Evolutionary conservation across 2,113 vertebrate genomes (phyloP).

Genomic region (Choloepus hoffmanni): DNA sequence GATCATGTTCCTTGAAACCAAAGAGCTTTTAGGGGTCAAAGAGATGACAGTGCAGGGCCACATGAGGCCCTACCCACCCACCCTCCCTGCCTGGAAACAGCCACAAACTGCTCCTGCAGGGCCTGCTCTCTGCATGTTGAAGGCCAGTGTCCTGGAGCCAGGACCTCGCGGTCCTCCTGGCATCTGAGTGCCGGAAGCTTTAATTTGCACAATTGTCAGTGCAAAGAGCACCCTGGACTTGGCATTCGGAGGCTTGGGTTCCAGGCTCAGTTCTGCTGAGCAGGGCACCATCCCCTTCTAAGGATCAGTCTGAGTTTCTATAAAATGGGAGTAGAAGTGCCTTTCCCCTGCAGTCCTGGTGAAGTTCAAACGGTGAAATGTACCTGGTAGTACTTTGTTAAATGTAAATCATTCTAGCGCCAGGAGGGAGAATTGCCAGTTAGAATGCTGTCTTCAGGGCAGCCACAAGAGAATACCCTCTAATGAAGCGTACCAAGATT

Average conservation of each 20-base stretch:
- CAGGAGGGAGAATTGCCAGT: background rate
- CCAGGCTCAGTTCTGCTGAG: background rate
- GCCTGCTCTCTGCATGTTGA: background rate
- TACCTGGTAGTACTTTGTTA: background rate
- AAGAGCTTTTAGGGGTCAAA: background rate
- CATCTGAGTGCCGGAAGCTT: background rate
- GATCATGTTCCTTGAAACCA: conserved; percentile 11
- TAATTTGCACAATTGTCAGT: background rate
- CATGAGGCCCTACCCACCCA: background rate
- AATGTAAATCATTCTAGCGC: background rate
- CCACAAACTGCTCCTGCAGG: accelerated
- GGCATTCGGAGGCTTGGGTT: background rate
- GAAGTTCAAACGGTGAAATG: background rate
- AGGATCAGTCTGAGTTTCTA: background rate
- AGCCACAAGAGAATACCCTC: background rate
- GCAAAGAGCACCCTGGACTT: background rate
- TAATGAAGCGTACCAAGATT: background rate
- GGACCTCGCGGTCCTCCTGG: background rate
- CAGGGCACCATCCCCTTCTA: background rate
- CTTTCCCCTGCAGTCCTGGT: background rate
- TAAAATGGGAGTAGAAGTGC: accelerated
- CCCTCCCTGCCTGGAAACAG: background rate
- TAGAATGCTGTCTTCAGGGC: background rate
- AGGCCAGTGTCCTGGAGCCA: background rate
- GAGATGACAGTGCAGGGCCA: background rate